phyloP scores from a whole-genome alignment of 2,888 invertebrate species.

The Rotaria socialis region DNA sequence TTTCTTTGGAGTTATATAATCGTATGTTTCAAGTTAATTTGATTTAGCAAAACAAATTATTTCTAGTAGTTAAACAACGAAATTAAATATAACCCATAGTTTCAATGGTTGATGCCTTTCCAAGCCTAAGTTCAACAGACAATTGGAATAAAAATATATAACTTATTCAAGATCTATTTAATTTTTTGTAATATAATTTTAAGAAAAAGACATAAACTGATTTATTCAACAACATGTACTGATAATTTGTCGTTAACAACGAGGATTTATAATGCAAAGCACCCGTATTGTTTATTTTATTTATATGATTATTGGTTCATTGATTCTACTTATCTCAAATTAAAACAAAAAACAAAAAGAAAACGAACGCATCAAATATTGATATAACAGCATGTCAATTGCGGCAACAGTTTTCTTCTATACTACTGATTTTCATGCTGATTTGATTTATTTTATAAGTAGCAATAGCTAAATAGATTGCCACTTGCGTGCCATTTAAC shows the following conservation, averaged over 20 bases:
- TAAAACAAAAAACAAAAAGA: too few relatives aligned
- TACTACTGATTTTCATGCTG: neutral
- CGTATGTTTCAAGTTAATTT: neutral
- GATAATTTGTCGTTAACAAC: neutral
- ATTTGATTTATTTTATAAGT: neutral
- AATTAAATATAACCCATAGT: neutral
- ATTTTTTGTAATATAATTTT: neutral
- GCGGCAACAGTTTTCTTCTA: neutral
- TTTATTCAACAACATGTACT: neutral
- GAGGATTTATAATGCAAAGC: neutral
- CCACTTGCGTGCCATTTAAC: neutral
- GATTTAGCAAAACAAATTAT: neutral
- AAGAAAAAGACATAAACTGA: neutral
- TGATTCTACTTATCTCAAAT: neutral
- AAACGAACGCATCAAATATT: too few relatives aligned
- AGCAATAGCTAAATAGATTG: neutral
- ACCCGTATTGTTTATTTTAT: neutral
- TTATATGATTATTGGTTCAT: neutral
- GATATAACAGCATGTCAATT: too few relatives aligned
- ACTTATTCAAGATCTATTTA: neutral
- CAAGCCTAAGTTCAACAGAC: neutral
- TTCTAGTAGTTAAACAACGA: neutral
- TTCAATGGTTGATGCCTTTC: neutral
- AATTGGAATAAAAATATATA: neutral
- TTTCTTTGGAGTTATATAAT: neutral